A percentile compares a stretch with the other conserved stretches of the same genome.
These are phyloP conservation scores for Danionella cerebrum DNA, from an alignment of 2,113 vertebrate genomes.

Conservation along the genomic window DNA sequence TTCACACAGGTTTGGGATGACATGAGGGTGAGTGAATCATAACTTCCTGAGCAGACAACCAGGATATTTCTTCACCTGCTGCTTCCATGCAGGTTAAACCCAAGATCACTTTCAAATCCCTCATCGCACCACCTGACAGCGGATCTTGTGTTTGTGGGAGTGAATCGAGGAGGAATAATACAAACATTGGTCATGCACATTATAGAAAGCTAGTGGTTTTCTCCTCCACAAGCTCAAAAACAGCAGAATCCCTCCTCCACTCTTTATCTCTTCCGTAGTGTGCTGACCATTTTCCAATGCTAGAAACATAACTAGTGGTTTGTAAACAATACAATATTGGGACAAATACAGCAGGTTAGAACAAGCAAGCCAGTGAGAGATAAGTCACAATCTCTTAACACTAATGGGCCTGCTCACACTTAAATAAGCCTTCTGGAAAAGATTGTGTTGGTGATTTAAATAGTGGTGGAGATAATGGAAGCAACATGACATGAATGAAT, in stretches of 20 bases:
- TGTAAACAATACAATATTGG: too few species aligned
- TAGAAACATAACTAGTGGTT: too few species aligned
- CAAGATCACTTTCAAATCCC: background rate
- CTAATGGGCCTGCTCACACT: slow-evolving; percentile 43
- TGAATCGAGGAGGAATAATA: slow-evolving; percentile 28
- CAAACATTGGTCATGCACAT: slow-evolving; percentile 21
- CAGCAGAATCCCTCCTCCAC: background rate
- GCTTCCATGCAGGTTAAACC: background rate
- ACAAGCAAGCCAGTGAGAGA: slow-evolving; percentile 28
- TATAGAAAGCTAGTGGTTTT: slow-evolving; percentile 39
- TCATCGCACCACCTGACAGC: background rate
- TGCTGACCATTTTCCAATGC: slow-evolving; percentile 26
- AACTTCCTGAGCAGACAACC: background rate
- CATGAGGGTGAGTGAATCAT: background rate
- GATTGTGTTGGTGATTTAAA: slow-evolving; percentile 56
- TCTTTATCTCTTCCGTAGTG: background rate
- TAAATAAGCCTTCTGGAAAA: slow-evolving; percentile 50
- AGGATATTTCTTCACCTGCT: background rate
- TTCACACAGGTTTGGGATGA: background rate
- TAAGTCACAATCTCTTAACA: slow-evolving; percentile 51
- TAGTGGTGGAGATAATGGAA: slow-evolving; percentile 38
- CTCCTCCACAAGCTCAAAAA: slow-evolving; percentile 28
- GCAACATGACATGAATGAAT: slow-evolving; percentile 37
- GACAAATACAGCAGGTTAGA: slow-evolving; percentile 36
- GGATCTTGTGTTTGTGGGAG: slow-evolving; percentile 1